Conservation (phyloP, 2,113 vertebrate species). For the Oxygymnocypris stewartii region DNA sequence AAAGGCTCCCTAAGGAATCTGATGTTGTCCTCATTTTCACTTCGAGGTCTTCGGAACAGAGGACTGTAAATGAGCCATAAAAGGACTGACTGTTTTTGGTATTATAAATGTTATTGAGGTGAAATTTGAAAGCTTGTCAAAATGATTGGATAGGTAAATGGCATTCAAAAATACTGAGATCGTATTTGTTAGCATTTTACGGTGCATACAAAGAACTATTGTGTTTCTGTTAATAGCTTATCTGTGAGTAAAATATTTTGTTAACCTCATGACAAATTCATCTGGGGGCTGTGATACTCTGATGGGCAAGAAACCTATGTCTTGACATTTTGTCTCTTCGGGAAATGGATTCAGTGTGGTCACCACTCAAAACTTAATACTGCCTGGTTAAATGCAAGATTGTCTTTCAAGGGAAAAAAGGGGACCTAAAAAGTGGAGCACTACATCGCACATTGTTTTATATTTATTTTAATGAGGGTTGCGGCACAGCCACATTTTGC, state of each 20-base stretch:
- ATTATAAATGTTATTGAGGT: background rate
- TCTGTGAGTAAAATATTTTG: constrained; percentile 4
- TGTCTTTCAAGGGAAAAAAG: background rate
- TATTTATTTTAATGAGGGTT: background rate
- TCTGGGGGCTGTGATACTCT: constrained; percentile 60
- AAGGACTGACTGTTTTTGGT: background rate
- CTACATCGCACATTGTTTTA: background rate
- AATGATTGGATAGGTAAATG: background rate
- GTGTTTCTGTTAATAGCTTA: background rate
- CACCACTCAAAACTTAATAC: constrained; percentile 54
- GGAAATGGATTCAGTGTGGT: constrained; percentile 54
- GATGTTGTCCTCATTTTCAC: constrained; percentile 51
- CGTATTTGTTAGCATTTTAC: background rate
- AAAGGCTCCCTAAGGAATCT: constrained; percentile 58
- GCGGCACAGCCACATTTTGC: background rate
- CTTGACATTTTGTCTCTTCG: constrained; percentile 62
- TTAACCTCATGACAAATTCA: constrained; percentile 57
- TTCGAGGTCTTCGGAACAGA: background rate
- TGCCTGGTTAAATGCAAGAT: background rate
- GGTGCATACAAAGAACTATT: background rate
- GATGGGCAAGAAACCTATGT: constrained; percentile 55
- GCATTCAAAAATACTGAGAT: background rate
- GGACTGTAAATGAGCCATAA: constrained; percentile 22
- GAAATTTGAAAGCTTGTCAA: background rate
- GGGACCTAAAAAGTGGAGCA: background rate